Conservation (phyloP, 2,888 invertebrate species). For the Theodoxus fluviatilis region DNA sequence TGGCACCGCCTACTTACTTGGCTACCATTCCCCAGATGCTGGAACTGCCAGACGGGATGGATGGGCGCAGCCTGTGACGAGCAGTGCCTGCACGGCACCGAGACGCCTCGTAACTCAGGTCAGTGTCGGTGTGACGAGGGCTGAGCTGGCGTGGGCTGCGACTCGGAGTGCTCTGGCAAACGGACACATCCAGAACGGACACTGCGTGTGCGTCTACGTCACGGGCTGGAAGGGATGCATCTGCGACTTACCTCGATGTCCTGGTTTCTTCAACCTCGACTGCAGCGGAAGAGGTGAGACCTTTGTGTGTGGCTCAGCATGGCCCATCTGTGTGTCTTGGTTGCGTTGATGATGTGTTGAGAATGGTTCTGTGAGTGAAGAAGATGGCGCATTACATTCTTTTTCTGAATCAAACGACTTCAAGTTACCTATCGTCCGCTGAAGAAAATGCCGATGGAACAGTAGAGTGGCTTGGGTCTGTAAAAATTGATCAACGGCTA, state of each 20-base stretch:
- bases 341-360: neutral
- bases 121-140: constrained; percentile 46
- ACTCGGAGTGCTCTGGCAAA: constrained; percentile 52
- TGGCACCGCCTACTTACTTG: too few species aligned
- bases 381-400: neutral
- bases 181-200: constrained; percentile 38
- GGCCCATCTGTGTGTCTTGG: neutral
- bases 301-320: neutral
- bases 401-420: neutral
- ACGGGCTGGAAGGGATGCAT: constrained; percentile 48
- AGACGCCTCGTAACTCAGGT: constrained; percentile 42
- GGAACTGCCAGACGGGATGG: constrained; percentile 42
- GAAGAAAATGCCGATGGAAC: too few species aligned
- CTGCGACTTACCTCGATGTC: constrained; percentile 53
- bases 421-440: neutral
- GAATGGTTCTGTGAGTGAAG: neutral
- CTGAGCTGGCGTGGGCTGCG: constrained; percentile 49
- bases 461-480: too few species aligned
- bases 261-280: constrained; percentile 44
- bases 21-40: too few species aligned
- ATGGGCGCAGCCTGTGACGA: constrained; percentile 50
- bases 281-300: constrained; percentile 50
- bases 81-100: constrained; percentile 46
- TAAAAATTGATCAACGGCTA: too few species aligned
- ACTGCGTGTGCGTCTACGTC: constrained; percentile 46